A percentile compares a stretch with the other conserved stretches of the same genome.
Evolutionary conservation across 2,888 invertebrate genomes (phyloP).

Genomic region (Aproaerema taeniolella): DNA sequence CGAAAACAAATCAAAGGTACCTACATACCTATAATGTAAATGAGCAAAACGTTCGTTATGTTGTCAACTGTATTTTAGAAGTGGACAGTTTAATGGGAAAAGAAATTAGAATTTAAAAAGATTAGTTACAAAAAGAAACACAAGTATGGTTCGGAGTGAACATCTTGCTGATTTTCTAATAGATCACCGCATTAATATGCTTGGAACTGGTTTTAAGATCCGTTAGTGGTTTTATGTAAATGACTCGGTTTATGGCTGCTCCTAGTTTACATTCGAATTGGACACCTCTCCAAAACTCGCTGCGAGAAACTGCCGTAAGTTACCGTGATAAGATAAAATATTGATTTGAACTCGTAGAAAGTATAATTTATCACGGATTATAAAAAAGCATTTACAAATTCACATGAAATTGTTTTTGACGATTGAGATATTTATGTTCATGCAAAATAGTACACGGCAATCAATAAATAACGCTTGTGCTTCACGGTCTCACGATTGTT

Average conservation of each 20-base stretch:
- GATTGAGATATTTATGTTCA: conserved; percentile 16
- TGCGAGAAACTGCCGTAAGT: conserved; percentile 28
- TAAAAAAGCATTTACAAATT: conserved; percentile 39
- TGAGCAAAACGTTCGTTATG: conserved; percentile 32
- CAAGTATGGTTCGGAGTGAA: conserved; percentile 41
- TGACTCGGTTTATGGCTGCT: conserved; percentile 66
- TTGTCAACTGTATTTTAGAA: conserved; percentile 33
- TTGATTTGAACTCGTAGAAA: conserved; percentile 54
- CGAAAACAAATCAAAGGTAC: too few species aligned
- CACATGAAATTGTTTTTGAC: conserved; percentile 20
- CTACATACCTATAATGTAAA: conserved; percentile 36
- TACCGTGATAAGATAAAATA: conserved; percentile 41
- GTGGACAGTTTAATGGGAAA: conserved; percentile 41
- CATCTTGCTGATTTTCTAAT: conserved; percentile 69
- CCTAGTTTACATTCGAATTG: conserved; percentile 63
- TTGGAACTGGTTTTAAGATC: conserved; percentile 70
- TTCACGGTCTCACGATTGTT: conserved; percentile 3
- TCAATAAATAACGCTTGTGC: conserved; percentile 6
- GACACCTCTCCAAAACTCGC: conserved; percentile 37
- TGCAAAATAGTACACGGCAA: conserved; percentile 11
- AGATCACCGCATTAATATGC: conserved; percentile 72
- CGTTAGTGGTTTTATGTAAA: conserved; percentile 76
- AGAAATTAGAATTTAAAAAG: conserved; percentile 58
- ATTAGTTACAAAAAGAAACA: conserved; percentile 43
- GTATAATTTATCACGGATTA: conserved; percentile 51